Evolutionary conservation across 2,888 invertebrate species (phyloP).

Genomic region (Brachyptera putata): DNA sequence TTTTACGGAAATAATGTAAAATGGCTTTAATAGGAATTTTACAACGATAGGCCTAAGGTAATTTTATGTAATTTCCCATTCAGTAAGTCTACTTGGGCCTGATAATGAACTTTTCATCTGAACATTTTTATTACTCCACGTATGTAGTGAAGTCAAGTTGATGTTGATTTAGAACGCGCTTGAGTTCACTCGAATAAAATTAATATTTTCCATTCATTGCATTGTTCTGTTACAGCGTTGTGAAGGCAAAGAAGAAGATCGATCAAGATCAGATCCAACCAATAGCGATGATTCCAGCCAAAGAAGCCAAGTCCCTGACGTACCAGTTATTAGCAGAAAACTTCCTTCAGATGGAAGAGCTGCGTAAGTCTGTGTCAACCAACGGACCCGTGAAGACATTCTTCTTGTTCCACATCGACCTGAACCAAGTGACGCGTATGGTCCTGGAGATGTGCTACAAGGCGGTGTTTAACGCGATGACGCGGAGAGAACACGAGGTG

Average conservation of each 20-base stretch:
- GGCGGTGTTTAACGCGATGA: slow-evolving; percentile 64
- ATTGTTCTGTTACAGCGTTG: slow-evolving; percentile 40
- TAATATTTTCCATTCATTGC: too few relatives aligned
- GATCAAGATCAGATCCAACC: slow-evolving; percentile 92
- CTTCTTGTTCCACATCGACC: slow-evolving; percentile 69
- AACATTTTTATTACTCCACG: too few relatives aligned
- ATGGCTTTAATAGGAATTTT: too few relatives aligned
- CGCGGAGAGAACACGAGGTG: slow-evolving; percentile 60
- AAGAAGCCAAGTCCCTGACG: slow-evolving; percentile 84
- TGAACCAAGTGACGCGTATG: slow-evolving; percentile 64
- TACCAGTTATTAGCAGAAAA: slow-evolving; percentile 82
- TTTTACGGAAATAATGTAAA: too few relatives aligned
- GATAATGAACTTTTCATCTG: too few relatives aligned
- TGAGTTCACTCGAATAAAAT: too few relatives aligned
- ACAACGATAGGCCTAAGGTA: too few relatives aligned
- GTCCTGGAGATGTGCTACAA: slow-evolving; percentile 67
- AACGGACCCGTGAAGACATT: slow-evolving; percentile 76
- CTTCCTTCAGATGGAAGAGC: slow-evolving; percentile 63
- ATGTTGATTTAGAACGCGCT: too few relatives aligned
- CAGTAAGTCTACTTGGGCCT: too few relatives aligned
- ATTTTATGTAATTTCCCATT: too few relatives aligned
- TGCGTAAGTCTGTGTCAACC: slow-evolving; percentile 63
- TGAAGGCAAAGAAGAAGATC: slow-evolving; percentile 72
- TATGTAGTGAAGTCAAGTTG: too few relatives aligned
- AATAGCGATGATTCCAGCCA: slow-evolving; percentile 87